Percentiles rank a stretch among this genome's conserved stretches.
Evolutionary conservation across 2,888 invertebrate species (phyloP).

Genomic region (Cryptus armator): DNA sequence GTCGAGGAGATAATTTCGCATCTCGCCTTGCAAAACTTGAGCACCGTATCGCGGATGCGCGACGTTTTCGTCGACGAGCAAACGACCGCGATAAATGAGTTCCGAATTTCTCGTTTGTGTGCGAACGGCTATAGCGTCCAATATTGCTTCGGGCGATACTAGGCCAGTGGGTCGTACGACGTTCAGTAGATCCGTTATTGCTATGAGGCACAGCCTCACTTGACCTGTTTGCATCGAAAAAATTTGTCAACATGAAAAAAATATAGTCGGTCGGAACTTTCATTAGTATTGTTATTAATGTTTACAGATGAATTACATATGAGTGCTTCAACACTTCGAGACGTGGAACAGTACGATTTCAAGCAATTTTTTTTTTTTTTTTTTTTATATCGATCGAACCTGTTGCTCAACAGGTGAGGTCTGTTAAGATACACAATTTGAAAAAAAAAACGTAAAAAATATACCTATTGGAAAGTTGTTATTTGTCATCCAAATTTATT

Average conservation of each 20-base stretch:
- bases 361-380: not conserved
- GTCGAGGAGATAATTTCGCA: constrained; percentile 94
- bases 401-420: constrained; percentile 1
- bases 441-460: not conserved
- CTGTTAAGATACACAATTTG: not conserved
- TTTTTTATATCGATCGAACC: not conserved
- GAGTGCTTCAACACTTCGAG: not conserved
- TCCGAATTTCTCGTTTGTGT: constrained; percentile 92
- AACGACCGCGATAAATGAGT: constrained; percentile 93
- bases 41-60: constrained; percentile 93
- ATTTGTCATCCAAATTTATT: not conserved
- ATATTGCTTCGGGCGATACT: constrained; percentile 94
- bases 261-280: constrained; percentile 74
- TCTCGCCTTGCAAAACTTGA: constrained; percentile 95
- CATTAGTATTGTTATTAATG: not conserved
- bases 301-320: not conserved
- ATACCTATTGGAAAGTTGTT: not conserved
- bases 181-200: constrained; percentile 93
- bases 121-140: constrained; percentile 97
- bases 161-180: constrained; percentile 95
- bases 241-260: constrained; percentile 12
- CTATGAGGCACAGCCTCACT: constrained; percentile 94
- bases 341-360: not conserved
- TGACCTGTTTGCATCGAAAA: constrained; percentile 76
- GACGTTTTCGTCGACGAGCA: constrained; percentile 96